phyloP scores from a whole-genome alignment of 2,797 vertebrate genomes.

The Vireo griseus region DNA sequence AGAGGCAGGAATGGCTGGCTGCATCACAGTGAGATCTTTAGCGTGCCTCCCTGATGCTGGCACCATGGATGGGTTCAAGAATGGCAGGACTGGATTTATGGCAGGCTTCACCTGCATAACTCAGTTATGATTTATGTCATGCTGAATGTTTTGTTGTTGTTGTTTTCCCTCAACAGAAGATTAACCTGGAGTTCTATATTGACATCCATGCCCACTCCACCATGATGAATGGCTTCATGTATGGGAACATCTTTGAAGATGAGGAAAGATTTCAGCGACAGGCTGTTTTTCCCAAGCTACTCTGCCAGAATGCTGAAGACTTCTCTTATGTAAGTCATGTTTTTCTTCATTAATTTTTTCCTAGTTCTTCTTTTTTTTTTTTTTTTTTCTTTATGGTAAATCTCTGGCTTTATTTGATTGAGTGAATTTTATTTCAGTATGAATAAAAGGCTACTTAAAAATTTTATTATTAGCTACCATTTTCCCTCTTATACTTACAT shows the following conservation, averaged over 20 bases:
- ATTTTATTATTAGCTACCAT: not conserved
- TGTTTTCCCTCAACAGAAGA: conserved; percentile 78
- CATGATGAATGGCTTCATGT: conserved; percentile 99
- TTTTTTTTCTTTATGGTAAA: not conserved
- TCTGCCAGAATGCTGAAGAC: conserved; percentile 94
- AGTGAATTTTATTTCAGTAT: not conserved
- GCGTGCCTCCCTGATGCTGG: not conserved
- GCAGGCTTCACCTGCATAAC: not conserved
- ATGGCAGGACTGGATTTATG: not conserved
- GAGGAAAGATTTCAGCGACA: conserved; percentile 93
- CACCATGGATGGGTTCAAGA: not conserved
- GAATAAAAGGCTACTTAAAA: not conserved
- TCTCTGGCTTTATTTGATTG: not conserved
- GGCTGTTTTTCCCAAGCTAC: conserved; percentile 90
- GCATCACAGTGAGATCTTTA: not conserved
- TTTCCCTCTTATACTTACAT: not conserved
- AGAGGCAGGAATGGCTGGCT: not conserved
- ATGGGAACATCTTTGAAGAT: conserved; percentile 96
- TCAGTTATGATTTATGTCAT: conserved; percentile 23
- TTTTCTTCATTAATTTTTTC: not conserved
- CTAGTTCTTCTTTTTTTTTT: not conserved
- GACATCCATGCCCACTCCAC: conserved; percentile 98
- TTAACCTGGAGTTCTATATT: conserved; percentile 97
- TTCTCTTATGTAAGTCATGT: conserved; percentile 90
- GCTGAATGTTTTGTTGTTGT: not conserved